Conservation (phyloP, 2,888 invertebrate species). For the Parasteatoda lunata region DNA sequence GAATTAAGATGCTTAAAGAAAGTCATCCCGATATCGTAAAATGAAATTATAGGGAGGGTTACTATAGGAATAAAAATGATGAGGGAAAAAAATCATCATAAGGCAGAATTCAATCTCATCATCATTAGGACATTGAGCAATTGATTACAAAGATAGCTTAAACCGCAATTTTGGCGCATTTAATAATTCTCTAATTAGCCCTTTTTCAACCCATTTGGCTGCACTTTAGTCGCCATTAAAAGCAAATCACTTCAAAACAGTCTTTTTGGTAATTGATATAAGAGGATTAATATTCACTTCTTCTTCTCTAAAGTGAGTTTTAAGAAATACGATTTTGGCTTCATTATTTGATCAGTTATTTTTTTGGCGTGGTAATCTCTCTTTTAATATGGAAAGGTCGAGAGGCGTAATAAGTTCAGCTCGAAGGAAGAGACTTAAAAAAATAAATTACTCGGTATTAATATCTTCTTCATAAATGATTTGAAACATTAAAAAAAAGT, state of each 20-base stretch:
- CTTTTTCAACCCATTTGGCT: slow-evolving; percentile 66
- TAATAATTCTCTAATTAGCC: slow-evolving; percentile 67
- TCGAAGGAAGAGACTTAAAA: background rate
- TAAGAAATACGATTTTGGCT: slow-evolving; percentile 63
- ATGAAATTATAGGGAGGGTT: slow-evolving; percentile 54
- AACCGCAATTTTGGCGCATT: slow-evolving; percentile 65
- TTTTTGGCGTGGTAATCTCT: slow-evolving; percentile 48
- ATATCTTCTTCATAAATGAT: slow-evolving; percentile 53
- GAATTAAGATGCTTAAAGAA: slow-evolving; percentile 59
- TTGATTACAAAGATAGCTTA: slow-evolving; percentile 66
- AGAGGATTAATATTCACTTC: slow-evolving; percentile 64
- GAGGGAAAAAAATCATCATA: slow-evolving; percentile 19
- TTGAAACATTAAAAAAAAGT: slow-evolving; percentile 64
- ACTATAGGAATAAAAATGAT: background rate
- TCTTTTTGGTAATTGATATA: slow-evolving; percentile 66
- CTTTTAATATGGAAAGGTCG: slow-evolving; percentile 56
- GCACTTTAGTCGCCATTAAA: slow-evolving; percentile 61
- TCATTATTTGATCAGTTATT: slow-evolving; percentile 55
- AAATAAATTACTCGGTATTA: slow-evolving; percentile 37
- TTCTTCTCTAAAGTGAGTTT: slow-evolving; percentile 61
- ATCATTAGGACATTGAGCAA: slow-evolving; percentile 62
- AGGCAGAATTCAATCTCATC: slow-evolving; percentile 50
- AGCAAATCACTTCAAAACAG: slow-evolving; percentile 67
- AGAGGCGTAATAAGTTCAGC: slow-evolving; percentile 37
- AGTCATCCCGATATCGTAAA: slow-evolving; percentile 56